Evolutionary conservation across 2,888 invertebrate species (phyloP), one percentile per base, ranked within the genome.

Genomic region (Nysson spinosus): DNA sequence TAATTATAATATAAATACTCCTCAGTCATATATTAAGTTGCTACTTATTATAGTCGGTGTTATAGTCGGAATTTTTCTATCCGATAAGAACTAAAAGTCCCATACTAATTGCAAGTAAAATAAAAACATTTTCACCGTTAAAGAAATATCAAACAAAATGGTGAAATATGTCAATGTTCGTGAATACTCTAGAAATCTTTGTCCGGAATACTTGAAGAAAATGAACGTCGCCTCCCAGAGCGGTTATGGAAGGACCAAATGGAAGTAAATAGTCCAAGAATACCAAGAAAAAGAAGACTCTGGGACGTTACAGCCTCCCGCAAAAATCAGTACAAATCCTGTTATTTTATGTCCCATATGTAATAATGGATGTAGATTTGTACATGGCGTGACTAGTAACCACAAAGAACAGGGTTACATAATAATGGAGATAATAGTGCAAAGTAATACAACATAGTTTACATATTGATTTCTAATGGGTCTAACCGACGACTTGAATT

Each of bases 161-260:
- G 4, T 4, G n/a, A n/a, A 11, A 6, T 1, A 9, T 4, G 37
- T 62, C 51, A 47, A 55, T 50, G 35, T 44, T 51, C 4, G 37
- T 61, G 40, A 51, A 61, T 49, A 55, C 55, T 40, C 35, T 46
- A 22, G 22, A 17, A 64, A 60, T 66, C 64, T 28, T 54, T 74
- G 43, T 52, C 12, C 56, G 58, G 63, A 63, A 37, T 52, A 37
- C 42, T 40, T 50, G 43, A 62, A 63, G 57, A 42, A 58, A 68
- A 49, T 56, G 30, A 35, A 20, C 39, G 35, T 24, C 35, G 58
- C 42, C 71, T 71, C 75, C 71, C 34, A 62, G 63, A 55, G 62
- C 51, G 69, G 6, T 35, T 47, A n/a, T 34, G 35, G 19, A 22
- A 62, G 54, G 44, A 44, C 17, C 39, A 50, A 57, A 32, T 35